Evolutionary conservation across 1,140 invertebrate species (phyloP).

Genomic region (Laupala kohalensis): DNA sequence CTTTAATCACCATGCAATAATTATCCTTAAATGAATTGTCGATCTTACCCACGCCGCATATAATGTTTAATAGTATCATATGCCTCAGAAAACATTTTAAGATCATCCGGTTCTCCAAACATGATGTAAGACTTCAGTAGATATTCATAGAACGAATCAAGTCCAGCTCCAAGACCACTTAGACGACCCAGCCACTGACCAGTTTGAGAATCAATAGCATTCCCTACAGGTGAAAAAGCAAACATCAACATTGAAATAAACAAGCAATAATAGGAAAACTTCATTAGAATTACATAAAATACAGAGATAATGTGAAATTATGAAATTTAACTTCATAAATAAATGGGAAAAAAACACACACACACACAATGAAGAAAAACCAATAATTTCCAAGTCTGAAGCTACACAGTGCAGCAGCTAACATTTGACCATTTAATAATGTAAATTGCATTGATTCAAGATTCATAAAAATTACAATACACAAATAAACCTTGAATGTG

Average conservation of each 20-base stretch:
- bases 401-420: too few relatives aligned
- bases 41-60: slow-evolving; percentile 42
- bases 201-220: slow-evolving; percentile 47
- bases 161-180: slow-evolving; percentile 50
- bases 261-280: too few relatives aligned
- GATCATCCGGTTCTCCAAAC: slow-evolving; percentile 46
- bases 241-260: too few relatives aligned
- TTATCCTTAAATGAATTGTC: too few relatives aligned
- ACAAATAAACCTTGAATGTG: too few relatives aligned
- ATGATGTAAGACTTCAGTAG: slow-evolving; percentile 51
- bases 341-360: not conserved
- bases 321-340: not conserved
- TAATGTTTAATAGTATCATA: slow-evolving; percentile 45
- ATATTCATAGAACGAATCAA: slow-evolving; percentile 61
- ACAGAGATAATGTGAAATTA: too few relatives aligned
- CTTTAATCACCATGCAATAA: too few relatives aligned
- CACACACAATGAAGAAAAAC: not conserved
- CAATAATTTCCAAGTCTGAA: too few relatives aligned
- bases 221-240: slow-evolving; percentile 30
- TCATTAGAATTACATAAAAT: not conserved
- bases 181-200: slow-evolving; percentile 45
- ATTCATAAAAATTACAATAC: too few relatives aligned
- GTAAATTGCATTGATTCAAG: too few relatives aligned
- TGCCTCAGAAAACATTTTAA: slow-evolving; percentile 45
- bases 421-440: too few relatives aligned